Base-by-base conservation (phyloP, 2,113 vertebrate species). In the Pelusios castaneus region DNA sequence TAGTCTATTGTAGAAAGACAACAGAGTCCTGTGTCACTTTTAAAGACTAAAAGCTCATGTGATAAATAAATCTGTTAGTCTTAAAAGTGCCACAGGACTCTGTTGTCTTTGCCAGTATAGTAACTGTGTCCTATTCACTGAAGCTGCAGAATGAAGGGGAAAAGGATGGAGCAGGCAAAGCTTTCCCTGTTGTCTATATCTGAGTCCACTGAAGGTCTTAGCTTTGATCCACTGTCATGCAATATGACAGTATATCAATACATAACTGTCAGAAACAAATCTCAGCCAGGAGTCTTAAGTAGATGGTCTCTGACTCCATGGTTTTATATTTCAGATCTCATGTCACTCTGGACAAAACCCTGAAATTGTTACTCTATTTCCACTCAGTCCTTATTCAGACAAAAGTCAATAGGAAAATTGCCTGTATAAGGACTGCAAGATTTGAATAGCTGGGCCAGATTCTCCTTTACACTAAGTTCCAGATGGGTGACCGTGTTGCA, bases 311-410 rank as follows among this genome's bases (percentile, higher is more conserved):
- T 80, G 89, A 47, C 22, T 34, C 60, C 8, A 16, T 45, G 31
- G 58, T 93, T 96, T 94, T 83, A 70, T 92, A 93, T 70, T 70
- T 94, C 93, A 96, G 80, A 85, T 95, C 89, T 96, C 91, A 96
- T 29, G 17, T 5, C 19, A 43, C 67, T 21, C 4, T 70, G 63
- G n/a, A 19, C 21, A 10, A 70, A 38, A 70, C 38, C 63, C n/a
- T 70, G 63, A 70, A 38, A 38, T 70, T 70, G 34, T 70, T 38
- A 10, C 19, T 70, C n/a, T 38, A 22, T 70, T 70, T 70, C 63
- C n/a, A 70, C 19, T 70, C n/a, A 38, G 63, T 38, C 8, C 16
- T 70, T 38, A 70, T 70, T 70, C 63, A 70, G 63, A 16, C 19
- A 70, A 70, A 70, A 70, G n/a, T 67, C 63, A n/a, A 21, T 38